phyloP scores from a whole-genome alignment of 2,113 vertebrate species.

The Microcebus griseorufus region DNA sequence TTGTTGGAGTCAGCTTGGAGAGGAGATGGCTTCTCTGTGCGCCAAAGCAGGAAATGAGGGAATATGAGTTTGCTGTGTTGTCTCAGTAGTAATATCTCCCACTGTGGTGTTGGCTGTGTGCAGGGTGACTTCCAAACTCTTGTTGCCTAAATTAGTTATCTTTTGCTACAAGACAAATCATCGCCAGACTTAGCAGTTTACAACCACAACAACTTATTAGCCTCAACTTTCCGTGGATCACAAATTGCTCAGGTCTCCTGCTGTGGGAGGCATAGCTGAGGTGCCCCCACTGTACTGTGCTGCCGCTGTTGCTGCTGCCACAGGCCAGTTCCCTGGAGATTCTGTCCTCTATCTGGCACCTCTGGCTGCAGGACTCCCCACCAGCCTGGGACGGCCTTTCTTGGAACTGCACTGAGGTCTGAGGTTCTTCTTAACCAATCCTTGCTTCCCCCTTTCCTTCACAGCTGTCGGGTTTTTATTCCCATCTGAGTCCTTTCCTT shows the following conservation, averaged over 20 bases:
- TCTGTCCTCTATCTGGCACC: neutral
- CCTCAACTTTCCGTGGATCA: neutral
- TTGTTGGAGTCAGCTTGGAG: neutral
- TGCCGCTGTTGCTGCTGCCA: neutral
- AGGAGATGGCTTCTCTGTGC: neutral
- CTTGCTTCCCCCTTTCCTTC: neutral
- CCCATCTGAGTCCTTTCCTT: neutral
- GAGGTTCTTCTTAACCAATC: neutral
- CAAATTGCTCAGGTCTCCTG: neutral
- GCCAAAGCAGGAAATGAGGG: conserved; percentile 16
- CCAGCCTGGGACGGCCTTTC: neutral
- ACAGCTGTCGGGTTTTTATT: conserved; percentile 37
- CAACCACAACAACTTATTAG: neutral
- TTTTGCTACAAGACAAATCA: neutral
- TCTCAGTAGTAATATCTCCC: neutral
- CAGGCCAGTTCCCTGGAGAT: neutral
- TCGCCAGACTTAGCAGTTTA: neutral
- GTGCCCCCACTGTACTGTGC: neutral
- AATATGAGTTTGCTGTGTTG: neutral
- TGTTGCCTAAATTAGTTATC: neutral
- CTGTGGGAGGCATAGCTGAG: neutral
- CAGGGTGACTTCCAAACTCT: neutral
- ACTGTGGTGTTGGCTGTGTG: neutral
- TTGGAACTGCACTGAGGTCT: neutral
- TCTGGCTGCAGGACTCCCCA: neutral